Evolutionary conservation across 1,140 invertebrate genomes (phyloP).

Genomic region (Penaeus japonicus): DNA sequence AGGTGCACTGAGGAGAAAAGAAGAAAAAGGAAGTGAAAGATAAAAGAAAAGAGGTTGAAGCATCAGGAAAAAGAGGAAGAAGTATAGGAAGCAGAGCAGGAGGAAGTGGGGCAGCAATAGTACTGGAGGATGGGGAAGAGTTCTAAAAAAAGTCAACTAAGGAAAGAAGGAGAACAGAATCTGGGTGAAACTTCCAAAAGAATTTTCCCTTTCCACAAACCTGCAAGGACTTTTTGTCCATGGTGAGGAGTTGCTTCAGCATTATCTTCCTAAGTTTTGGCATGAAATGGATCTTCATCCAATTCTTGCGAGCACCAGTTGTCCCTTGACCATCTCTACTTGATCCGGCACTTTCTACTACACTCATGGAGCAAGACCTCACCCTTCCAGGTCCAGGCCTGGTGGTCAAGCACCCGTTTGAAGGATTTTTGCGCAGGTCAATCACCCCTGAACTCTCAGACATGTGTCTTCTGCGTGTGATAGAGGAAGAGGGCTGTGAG

Average conservation of each 20-base stretch:
- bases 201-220: not conserved
- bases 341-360: slow-evolving; percentile 28
- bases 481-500: not conserved
- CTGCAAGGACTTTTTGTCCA: slow-evolving; percentile 59
- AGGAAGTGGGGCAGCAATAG: too few relatives aligned
- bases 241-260: slow-evolving; percentile 56
- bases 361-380: slow-evolving; percentile 54
- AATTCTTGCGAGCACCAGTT: not conserved
- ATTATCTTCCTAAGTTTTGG: slow-evolving; percentile 50
- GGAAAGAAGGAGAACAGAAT: too few relatives aligned
- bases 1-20: too few relatives aligned
- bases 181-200: not conserved
- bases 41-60: too few relatives aligned
- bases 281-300: slow-evolving; percentile 35
- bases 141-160: too few relatives aligned
- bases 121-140: too few relatives aligned
- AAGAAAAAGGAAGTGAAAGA: too few relatives aligned
- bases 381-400: slow-evolving; percentile 13
- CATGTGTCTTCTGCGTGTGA: slow-evolving; percentile 33
- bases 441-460: slow-evolving; percentile 51
- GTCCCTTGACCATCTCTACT: not conserved
- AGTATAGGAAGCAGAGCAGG: too few relatives aligned
- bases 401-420: not conserved
- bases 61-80: too few relatives aligned
- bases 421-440: slow-evolving; percentile 39